These are phyloP conservation scores for Rhabditoides inermis DNA, from an alignment of 2,888 invertebrate species.

Conservation along the genomic window DNA sequence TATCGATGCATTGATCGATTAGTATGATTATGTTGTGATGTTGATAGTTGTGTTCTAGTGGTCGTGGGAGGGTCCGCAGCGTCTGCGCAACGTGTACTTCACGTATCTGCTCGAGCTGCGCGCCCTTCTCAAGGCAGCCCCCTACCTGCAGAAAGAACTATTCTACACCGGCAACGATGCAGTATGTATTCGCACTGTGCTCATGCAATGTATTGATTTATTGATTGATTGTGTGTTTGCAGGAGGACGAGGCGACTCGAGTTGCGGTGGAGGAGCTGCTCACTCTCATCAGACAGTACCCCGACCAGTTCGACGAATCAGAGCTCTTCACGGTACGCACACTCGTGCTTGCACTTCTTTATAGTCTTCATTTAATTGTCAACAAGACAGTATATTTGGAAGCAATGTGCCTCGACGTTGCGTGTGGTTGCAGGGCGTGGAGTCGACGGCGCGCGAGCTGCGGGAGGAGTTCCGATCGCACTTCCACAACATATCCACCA, in stretches of 20 bases:
- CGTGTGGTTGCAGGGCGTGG: constrained; percentile 30
- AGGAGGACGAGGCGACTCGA: constrained; percentile 76
- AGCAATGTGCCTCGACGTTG: not conserved
- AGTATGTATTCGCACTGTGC: constrained; percentile 5
- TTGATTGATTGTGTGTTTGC: too few relatives aligned
- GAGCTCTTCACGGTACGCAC: constrained; percentile 68
- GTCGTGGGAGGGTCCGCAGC: constrained; percentile 60
- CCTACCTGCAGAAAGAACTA: constrained; percentile 73
- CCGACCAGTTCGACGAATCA: constrained; percentile 88
- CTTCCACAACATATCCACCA: constrained; percentile 89
- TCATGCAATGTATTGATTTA: too few relatives aligned
- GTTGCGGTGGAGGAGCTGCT: constrained; percentile 76
- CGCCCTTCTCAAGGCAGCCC: constrained; percentile 66
- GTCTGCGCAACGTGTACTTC: constrained; percentile 75
- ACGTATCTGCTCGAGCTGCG: constrained; percentile 84
- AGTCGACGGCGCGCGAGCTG: constrained; percentile 51
- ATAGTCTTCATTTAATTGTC: not conserved
- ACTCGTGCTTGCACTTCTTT: not conserved
- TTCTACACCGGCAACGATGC: constrained; percentile 81
- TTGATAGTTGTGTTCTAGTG: too few relatives aligned
- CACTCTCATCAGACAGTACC: constrained; percentile 67
- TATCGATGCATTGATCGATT: too few relatives aligned
- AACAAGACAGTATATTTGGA: not conserved
- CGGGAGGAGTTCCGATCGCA: constrained; percentile 80
- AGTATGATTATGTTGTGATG: too few relatives aligned